These are phyloP conservation scores for Cyanoliseus patagonus DNA, from an alignment of 2,113 vertebrate genomes.

Conservation along the genomic window DNA sequence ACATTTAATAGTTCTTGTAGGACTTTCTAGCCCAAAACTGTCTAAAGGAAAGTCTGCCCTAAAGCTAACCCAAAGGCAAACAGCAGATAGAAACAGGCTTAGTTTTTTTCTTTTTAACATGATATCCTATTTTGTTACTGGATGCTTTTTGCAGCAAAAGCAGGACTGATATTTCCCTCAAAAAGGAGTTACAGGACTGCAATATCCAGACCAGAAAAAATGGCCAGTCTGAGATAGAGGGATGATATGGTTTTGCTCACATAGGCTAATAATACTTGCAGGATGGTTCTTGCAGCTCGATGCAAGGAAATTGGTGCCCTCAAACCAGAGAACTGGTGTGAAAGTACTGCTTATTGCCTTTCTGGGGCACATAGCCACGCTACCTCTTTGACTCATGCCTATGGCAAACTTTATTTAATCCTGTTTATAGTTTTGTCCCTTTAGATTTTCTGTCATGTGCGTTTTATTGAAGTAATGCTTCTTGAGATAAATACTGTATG, in stretches of 20 bases:
- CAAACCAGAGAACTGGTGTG: not conserved
- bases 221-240: not conserved
- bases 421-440: not conserved
- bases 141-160: not conserved
- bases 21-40: not conserved
- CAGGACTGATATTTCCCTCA: not conserved
- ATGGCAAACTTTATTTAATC: not conserved
- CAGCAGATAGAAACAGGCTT: not conserved
- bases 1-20: not conserved
- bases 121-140: not conserved
- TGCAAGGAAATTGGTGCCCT: not conserved
- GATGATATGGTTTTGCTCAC: not conserved
- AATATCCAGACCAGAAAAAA: not conserved
- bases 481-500: not conserved
- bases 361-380: not conserved
- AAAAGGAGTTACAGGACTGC: not conserved
- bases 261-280: not conserved
- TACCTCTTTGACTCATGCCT: not conserved
- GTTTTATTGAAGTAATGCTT: not conserved
- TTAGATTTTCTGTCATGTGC: not conserved
- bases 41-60: not conserved
- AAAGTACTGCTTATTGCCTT: not conserved
- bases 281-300: not conserved
- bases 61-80: not conserved
- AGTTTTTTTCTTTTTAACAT: not conserved